Base-by-base conservation (phyloP, 1,140 invertebrate genomes). In the Meloidogyne exigua region DNA sequence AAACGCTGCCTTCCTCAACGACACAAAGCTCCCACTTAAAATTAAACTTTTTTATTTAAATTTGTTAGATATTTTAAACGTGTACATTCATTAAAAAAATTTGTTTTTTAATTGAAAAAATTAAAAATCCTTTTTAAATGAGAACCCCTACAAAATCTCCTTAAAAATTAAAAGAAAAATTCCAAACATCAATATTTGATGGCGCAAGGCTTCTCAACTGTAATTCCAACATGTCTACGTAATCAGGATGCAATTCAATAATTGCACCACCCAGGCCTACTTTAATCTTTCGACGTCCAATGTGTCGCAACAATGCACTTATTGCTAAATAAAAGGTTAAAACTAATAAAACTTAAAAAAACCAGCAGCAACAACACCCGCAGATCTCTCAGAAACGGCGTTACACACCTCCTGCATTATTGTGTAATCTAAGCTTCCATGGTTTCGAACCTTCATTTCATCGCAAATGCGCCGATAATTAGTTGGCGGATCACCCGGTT, bases 191-290 rank as follows among this genome's bases (percentile, higher is more conserved):
- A 75, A 86, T 75, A 67, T 82, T 77, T 9, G 79, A 36, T 10
- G 85, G 85, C 9, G 85, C 87, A 57, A 88, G 64, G 12, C 72
- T 69, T 28, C 83, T 80, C 10, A 87, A 69, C 44, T 88, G 81
- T 18, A 71, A 42, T 71, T 87, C 81, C 11, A 87, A 71, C 44
- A 88, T 76, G 15, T 77, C 76, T 57, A 87, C 80, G 64, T 88
- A 87, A 13, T 82, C 86, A 0, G 85, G 85, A 67, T 87, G 85
- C 77, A 88, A 87, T 76, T 79, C 28, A 68, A 87, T 88, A 12
- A 87, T 79, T 12, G 85, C 85, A 65, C 85, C 85, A 63, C 85
- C 85, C n/a, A 87, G 85, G 18, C 85, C 85, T 67, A 87, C 84
- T 68, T 88, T 87, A 28, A 87, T 77, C 2, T 75, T 77, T 21